A percentile compares a stretch with the other conserved stretches of the same genome.
Conservation (phyloP, 2,113 vertebrate genomes). For the Donacobius atricapilla region DNA sequence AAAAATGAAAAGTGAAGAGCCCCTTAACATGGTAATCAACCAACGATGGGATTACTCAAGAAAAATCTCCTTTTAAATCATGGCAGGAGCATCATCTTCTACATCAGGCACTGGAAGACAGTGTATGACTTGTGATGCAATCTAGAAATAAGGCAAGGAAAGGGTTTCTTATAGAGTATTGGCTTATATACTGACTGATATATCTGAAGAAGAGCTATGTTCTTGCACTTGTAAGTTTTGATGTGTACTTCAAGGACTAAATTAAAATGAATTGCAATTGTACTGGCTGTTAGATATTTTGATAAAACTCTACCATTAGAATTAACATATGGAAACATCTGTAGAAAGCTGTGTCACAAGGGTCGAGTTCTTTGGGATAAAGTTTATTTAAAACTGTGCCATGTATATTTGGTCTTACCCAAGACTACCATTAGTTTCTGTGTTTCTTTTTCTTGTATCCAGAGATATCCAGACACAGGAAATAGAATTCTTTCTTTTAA, state of each 20-base stretch:
- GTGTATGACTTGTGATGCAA: not conserved
- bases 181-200: not conserved
- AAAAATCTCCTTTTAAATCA: not conserved
- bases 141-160: not conserved
- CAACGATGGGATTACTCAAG: not conserved
- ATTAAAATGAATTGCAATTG: not conserved
- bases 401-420: not conserved
- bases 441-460: not conserved
- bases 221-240: not conserved
- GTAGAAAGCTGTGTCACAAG: not conserved
- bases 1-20: not conserved
- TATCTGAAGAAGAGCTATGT: not conserved
- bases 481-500: not conserved
- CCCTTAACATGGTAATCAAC: not conserved
- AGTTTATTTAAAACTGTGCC: not conserved
- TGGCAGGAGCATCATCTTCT: not conserved
- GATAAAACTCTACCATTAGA: not conserved
- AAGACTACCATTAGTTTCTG: not conserved
- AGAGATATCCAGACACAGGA: not conserved
- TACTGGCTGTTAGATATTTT: not conserved
- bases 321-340: not conserved
- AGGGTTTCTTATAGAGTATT: not conserved
- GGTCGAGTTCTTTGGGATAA: rapidly evolving
- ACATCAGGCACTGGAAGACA: not conserved
- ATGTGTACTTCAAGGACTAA: not conserved